Base-by-base conservation (phyloP, 2,797 vertebrate species). In the Danionella dracula region DNA sequence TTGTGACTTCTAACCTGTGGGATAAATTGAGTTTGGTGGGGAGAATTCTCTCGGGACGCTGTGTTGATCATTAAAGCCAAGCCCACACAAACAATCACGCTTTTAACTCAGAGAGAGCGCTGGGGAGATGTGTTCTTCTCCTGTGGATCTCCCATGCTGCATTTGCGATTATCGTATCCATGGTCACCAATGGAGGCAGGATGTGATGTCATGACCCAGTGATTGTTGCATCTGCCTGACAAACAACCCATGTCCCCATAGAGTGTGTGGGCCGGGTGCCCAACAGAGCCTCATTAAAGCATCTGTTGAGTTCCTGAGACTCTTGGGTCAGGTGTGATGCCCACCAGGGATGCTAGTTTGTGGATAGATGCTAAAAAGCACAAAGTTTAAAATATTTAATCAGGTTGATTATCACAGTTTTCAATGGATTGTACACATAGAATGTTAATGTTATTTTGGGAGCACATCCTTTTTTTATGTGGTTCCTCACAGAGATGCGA, bases 81-180 rank as follows among this genome's bases (percentile, higher is more conserved):
- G 49, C 37, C 32, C 34, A 55, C 53, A 29, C 50, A 51, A 73
- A 63, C 53, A 76, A 45, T 58, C 41, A 29, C 8, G 34, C 40
- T 38, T 63, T 49, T 50, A 65, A 59, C 34, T 29, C 35, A 16
- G 42, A 41, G 44, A 63, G 70, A 70, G 65, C 45, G 62, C 23
- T 3, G n/a, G 23, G 23, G 23, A 27, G 23, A 27, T 27, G 6
- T 3, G 23, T 27, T 42, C 66, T 59, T 40, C 69, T 61, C 45
- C 13, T 7, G 53, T 61, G 61, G 44, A 44, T 68, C 42, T 46
- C 53, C 61, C 53, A 66, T 65, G 35, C 55, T 74, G 60, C 73
- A 66, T 63, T 61, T 77, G 80, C 79, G 82, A 87, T 82, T 89
- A 77, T 71, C 79, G 80, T 89, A 87, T 79, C 90, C 80, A 88